Base-by-base conservation (phyloP, 1,140 invertebrate genomes). In the Drosophila baimaii region DNA sequence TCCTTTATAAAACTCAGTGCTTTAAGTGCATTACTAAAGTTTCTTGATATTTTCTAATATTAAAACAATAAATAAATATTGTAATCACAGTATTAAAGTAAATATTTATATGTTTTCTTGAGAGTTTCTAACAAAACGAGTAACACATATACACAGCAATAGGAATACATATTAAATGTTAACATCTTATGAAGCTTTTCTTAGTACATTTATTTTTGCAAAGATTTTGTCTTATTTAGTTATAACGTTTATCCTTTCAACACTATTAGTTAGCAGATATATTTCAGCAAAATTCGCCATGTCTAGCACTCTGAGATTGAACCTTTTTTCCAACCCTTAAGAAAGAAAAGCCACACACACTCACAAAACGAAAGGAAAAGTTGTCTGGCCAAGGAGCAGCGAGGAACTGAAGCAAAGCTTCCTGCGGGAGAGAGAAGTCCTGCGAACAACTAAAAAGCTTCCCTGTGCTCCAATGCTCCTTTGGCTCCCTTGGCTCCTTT, bases 331-430 rank as follows among this genome's bases (percentile, higher is more conserved):
- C 64, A 19, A 44, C 62, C 68, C 29, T 25, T n/a, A 17, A 43
- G 15, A 21, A 23, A 9, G 51, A 54, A 37, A 37, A 72, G 27
- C 12, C 49, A 17, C 44, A 74, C 68, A 58, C 79, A 25, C 75
- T 65, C 69, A 71, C 69, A 85, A 78, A 83, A 74, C 71, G 77
- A 77, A 82, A 79, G 75, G 54, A 86, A 86, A 86, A 89, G 83
- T 88, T 89, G 68, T 74, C 79, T 66, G 76, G 47, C 65, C 84
- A 86, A 89, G 74, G 84, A 77, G 84, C 80, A 49, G 75, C 66
- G 82, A 78, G 76, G 54, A 83, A 88, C 84, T 89, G 79, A 89
- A 66, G 72, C 83, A 88, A 88, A 88, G 83, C 83, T 88, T 77
- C 64, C 70, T 31, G 41, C 29, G 52, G 62, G 59, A 62, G 56